These are phyloP conservation scores for Entomobrya proxima DNA, from an alignment of 2,888 invertebrate species.

Conservation along the genomic window DNA sequence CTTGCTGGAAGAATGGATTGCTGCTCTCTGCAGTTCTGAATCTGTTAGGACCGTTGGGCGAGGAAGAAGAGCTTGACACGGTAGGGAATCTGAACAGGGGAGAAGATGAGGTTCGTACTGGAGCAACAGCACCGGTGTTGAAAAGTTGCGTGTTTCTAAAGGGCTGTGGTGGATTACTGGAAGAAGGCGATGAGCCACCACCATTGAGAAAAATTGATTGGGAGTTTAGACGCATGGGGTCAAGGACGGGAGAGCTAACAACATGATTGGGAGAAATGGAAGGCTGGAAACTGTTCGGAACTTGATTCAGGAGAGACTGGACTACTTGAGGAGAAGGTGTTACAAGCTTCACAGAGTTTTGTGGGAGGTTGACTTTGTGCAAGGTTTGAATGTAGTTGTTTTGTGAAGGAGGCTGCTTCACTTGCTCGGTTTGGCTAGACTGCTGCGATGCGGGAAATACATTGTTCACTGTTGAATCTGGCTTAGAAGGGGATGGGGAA, in stretches of 20 bases:
- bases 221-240: slow-evolving; percentile 1
- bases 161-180: not conserved
- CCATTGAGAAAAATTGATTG: not conserved
- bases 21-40: slow-evolving; percentile 40
- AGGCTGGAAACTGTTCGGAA: slow-evolving; percentile 40
- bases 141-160: slow-evolving; percentile 48
- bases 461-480: not conserved
- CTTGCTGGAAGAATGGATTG: slow-evolving; percentile 7
- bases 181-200: not conserved
- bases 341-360: slow-evolving; percentile 41
- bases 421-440: slow-evolving; percentile 10
- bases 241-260: slow-evolving; percentile 34
- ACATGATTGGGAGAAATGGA: slow-evolving; percentile 8
- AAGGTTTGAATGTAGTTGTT: slow-evolving; percentile 36
- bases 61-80: not conserved
- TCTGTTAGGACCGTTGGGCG: slow-evolving; percentile 10
- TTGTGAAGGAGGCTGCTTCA: not conserved
- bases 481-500: not conserved
- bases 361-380: slow-evolving; percentile 36
- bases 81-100: not conserved
- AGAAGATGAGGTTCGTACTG: not conserved
- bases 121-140: not conserved
- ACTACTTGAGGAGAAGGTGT: slow-evolving; percentile 44
- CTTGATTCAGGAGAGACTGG: slow-evolving; percentile 5
- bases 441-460: slow-evolving; percentile 17